These are phyloP conservation scores for Thumatha senex DNA, from an alignment of 2,888 invertebrate species.

Conservation along the genomic window DNA sequence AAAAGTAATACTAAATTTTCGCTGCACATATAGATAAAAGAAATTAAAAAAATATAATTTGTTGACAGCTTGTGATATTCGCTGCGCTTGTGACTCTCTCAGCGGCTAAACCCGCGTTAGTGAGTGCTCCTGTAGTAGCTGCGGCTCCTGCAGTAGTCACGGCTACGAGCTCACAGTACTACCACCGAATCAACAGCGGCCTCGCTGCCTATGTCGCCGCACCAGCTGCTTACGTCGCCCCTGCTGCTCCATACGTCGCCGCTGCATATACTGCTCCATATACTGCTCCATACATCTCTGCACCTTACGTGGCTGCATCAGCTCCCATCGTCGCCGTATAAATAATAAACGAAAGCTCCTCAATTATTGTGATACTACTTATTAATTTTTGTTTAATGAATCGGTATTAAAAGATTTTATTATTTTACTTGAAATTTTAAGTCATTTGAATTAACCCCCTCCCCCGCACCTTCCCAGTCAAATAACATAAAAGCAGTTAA, in stretches of 20 bases:
- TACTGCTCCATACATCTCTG: conserved; percentile 32
- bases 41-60: conserved; percentile 6
- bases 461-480: too few species aligned
- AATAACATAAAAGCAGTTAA: too few species aligned
- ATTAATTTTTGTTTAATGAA: conserved; percentile 19
- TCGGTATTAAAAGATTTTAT: conserved; percentile 18
- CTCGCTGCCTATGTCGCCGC: conserved; percentile 73
- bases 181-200: conserved; percentile 85
- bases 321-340: conserved; percentile 46
- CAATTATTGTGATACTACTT: conserved; percentile 49
- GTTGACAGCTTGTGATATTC: conserved; percentile 57
- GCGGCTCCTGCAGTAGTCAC: conserved; percentile 82
- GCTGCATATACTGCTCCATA: conserved; percentile 45
- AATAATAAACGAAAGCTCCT: conserved; percentile 13
- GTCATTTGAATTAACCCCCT: background rate
- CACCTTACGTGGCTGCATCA: conserved; percentile 32
- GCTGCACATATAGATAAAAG: too few species aligned
- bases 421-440: conserved; percentile 4
- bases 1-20: too few species aligned
- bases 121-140: conserved; percentile 62
- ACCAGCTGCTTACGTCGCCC: conserved; percentile 62
- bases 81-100: conserved; percentile 66
- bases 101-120: conserved; percentile 63
- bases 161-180: conserved; percentile 87
- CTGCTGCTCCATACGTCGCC: conserved; percentile 53